phyloP scores from a whole-genome alignment of 2,113 vertebrate species.

The Oxyruncus cristatus region DNA sequence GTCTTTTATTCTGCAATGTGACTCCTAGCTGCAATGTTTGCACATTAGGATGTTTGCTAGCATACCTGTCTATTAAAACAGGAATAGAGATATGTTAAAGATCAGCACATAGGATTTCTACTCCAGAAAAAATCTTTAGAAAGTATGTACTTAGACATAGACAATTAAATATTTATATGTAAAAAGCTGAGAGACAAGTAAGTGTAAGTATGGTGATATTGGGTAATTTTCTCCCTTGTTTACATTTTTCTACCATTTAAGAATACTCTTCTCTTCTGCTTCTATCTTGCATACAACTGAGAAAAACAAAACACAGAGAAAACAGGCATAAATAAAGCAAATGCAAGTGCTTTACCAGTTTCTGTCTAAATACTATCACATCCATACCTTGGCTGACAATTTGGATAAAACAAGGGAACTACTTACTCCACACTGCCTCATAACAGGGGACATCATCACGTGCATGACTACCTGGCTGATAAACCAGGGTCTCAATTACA shows the following conservation, averaged over 20 bases:
- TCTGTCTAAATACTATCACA: background rate
- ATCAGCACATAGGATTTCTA: background rate
- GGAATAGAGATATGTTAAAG: background rate
- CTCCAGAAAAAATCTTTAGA: background rate
- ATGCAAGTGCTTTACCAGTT: background rate
- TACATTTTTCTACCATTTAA: background rate
- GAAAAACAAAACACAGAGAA: background rate
- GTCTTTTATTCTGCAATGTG: background rate
- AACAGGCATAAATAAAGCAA: background rate
- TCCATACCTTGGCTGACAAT: background rate
- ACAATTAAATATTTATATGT: background rate
- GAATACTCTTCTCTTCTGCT: background rate
- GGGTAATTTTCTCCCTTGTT: background rate
- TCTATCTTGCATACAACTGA: background rate
- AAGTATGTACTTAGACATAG: background rate
- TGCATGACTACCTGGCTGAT: background rate
- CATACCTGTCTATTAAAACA: background rate
- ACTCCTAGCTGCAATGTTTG: background rate
- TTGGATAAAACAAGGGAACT: background rate
- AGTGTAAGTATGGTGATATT: background rate
- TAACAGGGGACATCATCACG: background rate
- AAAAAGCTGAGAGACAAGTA: background rate
- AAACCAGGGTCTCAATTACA: background rate
- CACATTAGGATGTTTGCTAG: background rate
- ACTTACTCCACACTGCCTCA: background rate